Evolutionary conservation across 2,113 vertebrate genomes (phyloP), one percentile per base, ranked within the genome.

Genomic region (Piprites chloris): DNA sequence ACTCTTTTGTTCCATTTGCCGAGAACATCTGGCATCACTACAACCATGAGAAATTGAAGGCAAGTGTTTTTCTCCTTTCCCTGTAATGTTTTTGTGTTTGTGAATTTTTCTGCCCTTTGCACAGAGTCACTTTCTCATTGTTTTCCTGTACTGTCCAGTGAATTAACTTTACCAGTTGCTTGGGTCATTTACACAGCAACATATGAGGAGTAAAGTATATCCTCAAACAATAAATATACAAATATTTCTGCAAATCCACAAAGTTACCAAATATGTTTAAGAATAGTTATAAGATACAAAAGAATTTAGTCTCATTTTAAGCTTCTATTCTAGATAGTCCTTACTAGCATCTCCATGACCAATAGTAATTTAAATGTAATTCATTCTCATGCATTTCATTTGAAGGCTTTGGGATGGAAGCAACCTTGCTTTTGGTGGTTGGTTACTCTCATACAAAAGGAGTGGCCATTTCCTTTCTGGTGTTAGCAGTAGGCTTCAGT

Each of bases 341-440:
- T 66, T 76, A 20, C 55, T 58, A 27, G 11, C 41, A 72, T 58
- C 67, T 89, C 37, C 27, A 28, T 41, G 41, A 80, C 23, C 20
- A 55, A 4, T 27, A 73, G 11, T 27, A 74, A 62, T 55, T 55
- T 17, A 39, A 92, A 62, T 82, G 35, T 72, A 44, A 52, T 72
- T 77, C 26, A 46, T 56, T 63, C 11, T 32, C 8, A 21, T 67
- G 11, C 80, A 87, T 80, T 96, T 93, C 19, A 5, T 90, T 96
- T 85, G 39, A 96, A 99, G 99, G 99, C 20, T 99, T 99, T 97
- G 99, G 99, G 23, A 99, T 99, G 99, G 99, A 99, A 92, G 99
- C 99, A 27, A 99, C 99, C 9, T 97, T 99, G 75, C 98, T 99
- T 85, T 97, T 99, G 94, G 99, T 99, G 68, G 99, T 99, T 35